Percentiles rank a stretch among this genome's conserved stretches.
Conservation (phyloP, 2,113 vertebrate genomes). For the Serilophus lunatus region DNA sequence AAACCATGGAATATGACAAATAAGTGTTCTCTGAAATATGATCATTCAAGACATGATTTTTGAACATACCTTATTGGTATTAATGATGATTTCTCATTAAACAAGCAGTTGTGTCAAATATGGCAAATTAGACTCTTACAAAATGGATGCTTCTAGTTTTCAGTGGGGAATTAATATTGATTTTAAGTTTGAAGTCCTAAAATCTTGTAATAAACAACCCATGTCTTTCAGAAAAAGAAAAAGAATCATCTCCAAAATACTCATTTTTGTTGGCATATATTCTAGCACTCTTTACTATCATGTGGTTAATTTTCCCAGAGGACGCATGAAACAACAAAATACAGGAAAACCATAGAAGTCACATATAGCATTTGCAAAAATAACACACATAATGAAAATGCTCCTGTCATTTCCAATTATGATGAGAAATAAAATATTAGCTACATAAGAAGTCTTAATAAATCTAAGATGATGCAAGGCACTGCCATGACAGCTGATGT, state of each 20-base stretch:
- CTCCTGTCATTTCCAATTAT: background rate
- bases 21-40: background rate
- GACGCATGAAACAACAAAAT: background rate
- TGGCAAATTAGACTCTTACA: background rate
- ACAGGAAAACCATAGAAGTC: background rate
- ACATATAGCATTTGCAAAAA: background rate
- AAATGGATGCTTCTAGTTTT: constrained; percentile 32
- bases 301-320: background rate
- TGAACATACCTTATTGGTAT: background rate
- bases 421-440: background rate
- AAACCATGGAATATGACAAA: background rate
- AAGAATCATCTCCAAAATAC: background rate
- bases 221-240: background rate
- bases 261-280: background rate
- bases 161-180: constrained; percentile 6
- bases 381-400: background rate
- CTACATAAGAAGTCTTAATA: background rate
- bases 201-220: constrained; percentile 2
- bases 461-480: background rate
- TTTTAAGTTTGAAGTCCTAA: constrained; percentile 37
- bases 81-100: background rate
- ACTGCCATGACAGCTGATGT: background rate
- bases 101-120: background rate
- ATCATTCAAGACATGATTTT: background rate
- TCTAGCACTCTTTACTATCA: background rate